Base-by-base conservation (phyloP, 2,797 vertebrate species). In the Taenioides sp. region DNA sequence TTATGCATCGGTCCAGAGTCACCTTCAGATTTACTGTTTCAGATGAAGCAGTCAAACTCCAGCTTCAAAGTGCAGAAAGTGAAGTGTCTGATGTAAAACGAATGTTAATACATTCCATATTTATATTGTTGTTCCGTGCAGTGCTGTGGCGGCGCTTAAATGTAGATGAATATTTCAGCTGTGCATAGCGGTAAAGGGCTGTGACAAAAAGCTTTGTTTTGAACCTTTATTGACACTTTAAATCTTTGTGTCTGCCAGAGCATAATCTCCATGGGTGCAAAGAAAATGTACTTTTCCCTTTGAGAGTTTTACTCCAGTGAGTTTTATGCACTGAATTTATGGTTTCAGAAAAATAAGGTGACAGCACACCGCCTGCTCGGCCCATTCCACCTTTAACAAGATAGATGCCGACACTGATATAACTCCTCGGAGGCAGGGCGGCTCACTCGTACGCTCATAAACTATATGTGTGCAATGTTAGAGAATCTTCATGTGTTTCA, bases 291-390 rank as follows among this genome's bases (percentile, higher is more conserved):
- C 84, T 87, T 88, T 86, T 84, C 83, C 81, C 76, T 84, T 81
- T 81, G 79, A 80, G 76, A 81, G 75, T 88, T 91, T 91, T 88
- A 89, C 79, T 87, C 83, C 78, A 83, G 80, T 81, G 82, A 84
- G 81, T 91, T 92, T 92, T 88, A 92, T 91, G 84, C 76, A 82
- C 80, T 87, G 80, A 83, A 88, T 91, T 90, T 92, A 90, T 90
- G 87, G 84, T 87, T 92, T 86, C 79, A 80, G 76, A 88, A 85
- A 91, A 91, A 89, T 84, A 89, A 89, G 81, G 80, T 87, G 84
- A 89, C 89, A 90, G 81, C 80, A 77, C 79, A 83, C 86, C 81
- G 83, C 81, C 85, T 81, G 71, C 74, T 80, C 78, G 86, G 73
- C 82, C 84, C 79, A 84, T 86, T 88, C 89, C 87, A 91, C 85